Percentiles rank a stretch among this genome's conserved stretches.
Conservation (phyloP, 64 coral and sea anemone species). For the Stylophora pistillata region DNA sequence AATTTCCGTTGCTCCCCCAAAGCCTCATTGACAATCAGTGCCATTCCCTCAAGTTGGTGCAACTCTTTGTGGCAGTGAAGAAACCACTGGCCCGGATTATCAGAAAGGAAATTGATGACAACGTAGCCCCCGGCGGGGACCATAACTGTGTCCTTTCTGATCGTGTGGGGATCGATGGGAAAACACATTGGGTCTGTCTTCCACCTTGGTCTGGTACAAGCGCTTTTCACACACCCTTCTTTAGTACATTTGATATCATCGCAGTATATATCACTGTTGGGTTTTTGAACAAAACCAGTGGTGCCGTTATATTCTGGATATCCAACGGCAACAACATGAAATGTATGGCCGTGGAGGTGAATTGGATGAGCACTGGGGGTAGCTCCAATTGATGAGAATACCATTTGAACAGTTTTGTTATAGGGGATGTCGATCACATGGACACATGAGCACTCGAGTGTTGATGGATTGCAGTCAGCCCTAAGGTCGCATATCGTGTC, state of each 20-base stretch:
- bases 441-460: constrained; percentile 51
- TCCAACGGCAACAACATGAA: constrained; percentile 60
- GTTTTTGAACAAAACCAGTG: constrained; percentile 16
- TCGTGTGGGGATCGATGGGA: constrained; percentile 31
- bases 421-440: constrained; percentile 52
- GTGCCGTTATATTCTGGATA: constrained; percentile 47
- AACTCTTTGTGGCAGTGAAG: constrained; percentile 72
- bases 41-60: constrained; percentile 66
- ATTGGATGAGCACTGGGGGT: constrained; percentile 35
- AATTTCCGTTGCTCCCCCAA: background rate
- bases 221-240: background rate
- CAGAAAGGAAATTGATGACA: constrained; percentile 54
- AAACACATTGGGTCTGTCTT: constrained; percentile 9
- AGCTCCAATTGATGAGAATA: constrained; percentile 36
- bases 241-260: constrained; percentile 19
- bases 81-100: constrained; percentile 75
- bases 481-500: constrained; percentile 17
- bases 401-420: constrained; percentile 65
- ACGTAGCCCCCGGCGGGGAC: constrained; percentile 64
- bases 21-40: constrained; percentile 55
- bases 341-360: constrained; percentile 59
- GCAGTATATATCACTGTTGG: constrained; percentile 59
- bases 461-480: constrained; percentile 6
- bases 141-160: constrained; percentile 72
- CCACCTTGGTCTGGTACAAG: constrained; percentile 55